Evolutionary conservation across 2,888 invertebrate species (phyloP).

Genomic region (Erynnis tages): DNA sequence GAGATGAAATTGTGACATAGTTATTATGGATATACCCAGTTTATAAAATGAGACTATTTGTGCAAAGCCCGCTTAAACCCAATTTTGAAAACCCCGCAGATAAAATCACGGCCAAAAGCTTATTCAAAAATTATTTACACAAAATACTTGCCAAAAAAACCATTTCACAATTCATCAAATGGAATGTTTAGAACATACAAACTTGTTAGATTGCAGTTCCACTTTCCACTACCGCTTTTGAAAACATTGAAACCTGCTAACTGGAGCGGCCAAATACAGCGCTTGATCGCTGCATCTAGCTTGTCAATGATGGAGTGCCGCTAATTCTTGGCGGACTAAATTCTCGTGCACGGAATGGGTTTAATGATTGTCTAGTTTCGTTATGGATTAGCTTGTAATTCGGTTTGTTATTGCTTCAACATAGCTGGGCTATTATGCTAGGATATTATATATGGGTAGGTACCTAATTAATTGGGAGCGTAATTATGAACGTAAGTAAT

Average conservation of each 20-base stretch:
- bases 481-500: too few relatives aligned
- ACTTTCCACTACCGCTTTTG: constrained; percentile 14
- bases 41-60: too few relatives aligned
- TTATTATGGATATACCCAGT: too few relatives aligned
- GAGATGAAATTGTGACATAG: too few relatives aligned
- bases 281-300: constrained; percentile 1
- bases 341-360: constrained; percentile 1
- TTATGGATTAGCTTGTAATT: background rate
- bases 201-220: background rate
- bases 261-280: constrained; percentile 10
- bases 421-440: too few relatives aligned
- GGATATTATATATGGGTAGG: too few relatives aligned
- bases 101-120: too few relatives aligned
- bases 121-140: too few relatives aligned
- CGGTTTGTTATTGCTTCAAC: background rate
- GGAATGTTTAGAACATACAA: background rate
- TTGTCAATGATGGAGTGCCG: constrained; percentile 6
- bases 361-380: background rate
- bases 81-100: too few relatives aligned
- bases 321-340: constrained; percentile 9
- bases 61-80: too few relatives aligned
- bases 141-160: too few relatives aligned
- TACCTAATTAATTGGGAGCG: too few relatives aligned
- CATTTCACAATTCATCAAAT: background rate
- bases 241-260: constrained; percentile 19